Percentiles rank a stretch among this genome's conserved stretches.
These are phyloP conservation scores for Eurytoma californica DNA, from an alignment of 2,888 invertebrate species.

Conservation along the genomic window DNA sequence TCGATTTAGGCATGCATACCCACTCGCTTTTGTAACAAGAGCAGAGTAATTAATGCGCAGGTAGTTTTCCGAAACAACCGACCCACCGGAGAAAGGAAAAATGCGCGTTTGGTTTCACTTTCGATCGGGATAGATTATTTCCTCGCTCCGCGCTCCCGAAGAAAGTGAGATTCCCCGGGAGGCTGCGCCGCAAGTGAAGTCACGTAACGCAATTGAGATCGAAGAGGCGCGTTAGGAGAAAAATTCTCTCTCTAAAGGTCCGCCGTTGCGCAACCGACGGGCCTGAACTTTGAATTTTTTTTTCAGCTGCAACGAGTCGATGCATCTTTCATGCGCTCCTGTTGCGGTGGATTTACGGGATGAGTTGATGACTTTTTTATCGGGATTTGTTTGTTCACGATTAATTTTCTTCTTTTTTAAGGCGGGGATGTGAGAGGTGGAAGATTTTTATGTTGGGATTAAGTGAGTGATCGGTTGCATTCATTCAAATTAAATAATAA, in stretches of 20 bases:
- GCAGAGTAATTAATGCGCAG: background rate
- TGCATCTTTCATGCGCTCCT: background rate
- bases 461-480: no score
- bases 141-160: background rate
- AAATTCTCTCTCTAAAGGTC: background rate
- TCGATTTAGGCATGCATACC: no score
- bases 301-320: background rate
- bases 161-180: slow-evolving; percentile 20
- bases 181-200: slow-evolving; percentile 1
- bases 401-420: no score
- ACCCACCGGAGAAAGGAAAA: slow-evolving; percentile 1
- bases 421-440: no score
- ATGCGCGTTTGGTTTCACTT: slow-evolving; percentile 13
- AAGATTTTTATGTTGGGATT: no score
- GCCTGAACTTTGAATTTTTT: background rate
- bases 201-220: background rate
- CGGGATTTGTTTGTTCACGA: no score
- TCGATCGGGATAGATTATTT: background rate
- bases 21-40: no score
- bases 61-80: background rate
- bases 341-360: no score
- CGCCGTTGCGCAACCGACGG: background rate
- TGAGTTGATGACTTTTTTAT: no score
- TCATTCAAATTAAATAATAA: no score
- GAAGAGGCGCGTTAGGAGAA: background rate